Conservation (phyloP, 1,140 invertebrate genomes). For the Eriosoma lanigerum region DNA sequence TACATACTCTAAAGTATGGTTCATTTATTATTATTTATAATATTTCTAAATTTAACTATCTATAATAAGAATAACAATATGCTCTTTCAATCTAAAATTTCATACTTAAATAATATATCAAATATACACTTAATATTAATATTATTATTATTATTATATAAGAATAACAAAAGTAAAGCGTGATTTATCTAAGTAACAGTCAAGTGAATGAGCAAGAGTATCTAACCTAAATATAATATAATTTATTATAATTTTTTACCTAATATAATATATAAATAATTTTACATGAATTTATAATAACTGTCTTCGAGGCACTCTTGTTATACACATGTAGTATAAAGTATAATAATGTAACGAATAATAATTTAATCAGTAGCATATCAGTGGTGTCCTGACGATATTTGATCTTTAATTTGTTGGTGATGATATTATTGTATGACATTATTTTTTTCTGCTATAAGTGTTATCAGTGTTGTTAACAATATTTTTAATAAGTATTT, state of each 20-base stretch:
- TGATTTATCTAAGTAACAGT: conserved; percentile 45
- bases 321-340: not conserved
- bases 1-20: not conserved
- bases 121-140: conserved; percentile 13
- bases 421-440: too few relatives aligned
- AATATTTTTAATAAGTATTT: too few relatives aligned
- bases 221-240: conserved; percentile 33
- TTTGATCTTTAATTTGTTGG: too few relatives aligned
- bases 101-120: not conserved
- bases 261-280: conserved; percentile 10
- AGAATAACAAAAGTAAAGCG: conserved; percentile 44
- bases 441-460: too few relatives aligned
- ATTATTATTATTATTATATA: not conserved
- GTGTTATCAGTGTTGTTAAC: too few relatives aligned
- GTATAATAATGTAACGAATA: too few relatives aligned
- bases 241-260: too few relatives aligned
- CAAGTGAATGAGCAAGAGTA: conserved; percentile 51
- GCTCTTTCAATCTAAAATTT: conserved; percentile 10
- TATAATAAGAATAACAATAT: not conserved
- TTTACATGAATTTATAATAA: conserved; percentile 4
- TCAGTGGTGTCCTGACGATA: too few relatives aligned
- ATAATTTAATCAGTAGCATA: too few relatives aligned
- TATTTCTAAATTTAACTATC: not conserved
- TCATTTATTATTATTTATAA: too few relatives aligned
- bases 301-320: conserved; percentile 16